A percentile compares a stretch with the other conserved stretches of the same genome.
Conservation (phyloP, 1,140 invertebrate species). For the Hyphantria cunea region DNA sequence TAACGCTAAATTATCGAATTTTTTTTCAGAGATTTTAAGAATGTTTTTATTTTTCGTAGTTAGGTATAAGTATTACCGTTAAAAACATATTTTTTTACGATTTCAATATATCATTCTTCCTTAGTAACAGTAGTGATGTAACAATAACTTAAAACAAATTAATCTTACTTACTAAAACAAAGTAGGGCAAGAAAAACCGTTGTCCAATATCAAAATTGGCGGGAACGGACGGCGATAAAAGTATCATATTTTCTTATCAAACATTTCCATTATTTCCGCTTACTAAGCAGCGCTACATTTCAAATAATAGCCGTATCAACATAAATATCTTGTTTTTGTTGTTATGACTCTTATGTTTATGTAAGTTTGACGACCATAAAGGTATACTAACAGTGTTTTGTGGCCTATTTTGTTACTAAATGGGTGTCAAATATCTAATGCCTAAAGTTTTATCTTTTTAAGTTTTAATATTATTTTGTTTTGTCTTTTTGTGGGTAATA, state of each 20-base stretch:
- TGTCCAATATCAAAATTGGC: conserved; percentile 5
- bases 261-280: conserved; percentile 36
- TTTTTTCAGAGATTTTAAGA: too few species aligned
- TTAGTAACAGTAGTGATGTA: neutral
- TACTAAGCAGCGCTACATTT: conserved; percentile 23
- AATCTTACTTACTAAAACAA: neutral
- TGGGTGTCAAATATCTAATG: too few species aligned
- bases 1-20: too few species aligned
- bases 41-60: too few species aligned
- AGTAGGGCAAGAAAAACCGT: neutral
- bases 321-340: conserved; percentile 2
- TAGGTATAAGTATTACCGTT: too few species aligned
- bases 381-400: too few species aligned
- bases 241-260: conserved; percentile 29
- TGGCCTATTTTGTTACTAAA: too few species aligned
- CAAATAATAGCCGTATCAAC: conserved; percentile 21
- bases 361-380: neutral
- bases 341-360: neutral
- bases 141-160: neutral
- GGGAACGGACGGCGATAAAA: conserved; percentile 19
- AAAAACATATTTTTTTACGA: too few species aligned
- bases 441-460: too few species aligned
- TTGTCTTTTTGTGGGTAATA: too few species aligned
- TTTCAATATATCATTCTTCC: too few species aligned
- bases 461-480: too few species aligned